Conservation (phyloP, 2,797 vertebrate genomes). For the Poeciliopsis turneri region DNA sequence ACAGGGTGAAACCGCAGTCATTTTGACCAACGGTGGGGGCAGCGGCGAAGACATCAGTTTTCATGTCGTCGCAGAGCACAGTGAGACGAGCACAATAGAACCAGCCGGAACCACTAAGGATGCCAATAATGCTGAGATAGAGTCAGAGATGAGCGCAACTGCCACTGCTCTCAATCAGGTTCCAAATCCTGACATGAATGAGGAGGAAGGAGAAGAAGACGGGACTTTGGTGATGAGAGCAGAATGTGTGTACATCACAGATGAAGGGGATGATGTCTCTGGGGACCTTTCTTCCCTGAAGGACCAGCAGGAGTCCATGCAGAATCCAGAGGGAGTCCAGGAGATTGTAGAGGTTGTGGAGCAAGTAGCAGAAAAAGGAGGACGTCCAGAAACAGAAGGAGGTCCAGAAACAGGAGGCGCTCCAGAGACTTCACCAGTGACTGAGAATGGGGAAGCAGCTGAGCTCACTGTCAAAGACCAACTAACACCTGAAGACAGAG, state of each 20-base stretch:
- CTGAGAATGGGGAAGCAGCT: conserved; percentile 26
- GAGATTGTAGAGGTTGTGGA: conserved; percentile 17
- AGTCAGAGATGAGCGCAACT: conserved; percentile 26
- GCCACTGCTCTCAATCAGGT: conserved; percentile 39
- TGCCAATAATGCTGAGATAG: conserved; percentile 19
- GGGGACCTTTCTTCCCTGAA: conserved; percentile 39
- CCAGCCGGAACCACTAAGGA: conserved; percentile 14
- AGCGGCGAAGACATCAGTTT: conserved; percentile 10
- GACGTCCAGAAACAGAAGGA: conserved; percentile 41
- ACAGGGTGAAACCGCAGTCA: conserved; percentile 8
- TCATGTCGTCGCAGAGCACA: conserved; percentile 16
- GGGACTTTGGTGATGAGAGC: conserved; percentile 75
- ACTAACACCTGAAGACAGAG: conserved; percentile 8
- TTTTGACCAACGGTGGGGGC: conserved; percentile 57
- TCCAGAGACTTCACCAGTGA: conserved; percentile 35
- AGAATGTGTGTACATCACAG: conserved; percentile 77
- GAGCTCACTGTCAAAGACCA: conserved; percentile 10
- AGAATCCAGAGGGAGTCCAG: conserved; percentile 10
- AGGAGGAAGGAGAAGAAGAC: conserved; percentile 54
- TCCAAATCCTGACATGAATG: conserved; percentile 23
- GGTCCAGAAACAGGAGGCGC: background rate
- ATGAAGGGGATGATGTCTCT: conserved; percentile 70
- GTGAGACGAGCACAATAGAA: conserved; percentile 44
- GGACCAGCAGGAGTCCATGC: conserved; percentile 34
- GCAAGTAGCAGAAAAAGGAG: conserved; percentile 4